These are phyloP conservation scores for Bradypodion pumilum DNA, from an alignment of 2,797 vertebrate genomes.

Conservation along the genomic window DNA sequence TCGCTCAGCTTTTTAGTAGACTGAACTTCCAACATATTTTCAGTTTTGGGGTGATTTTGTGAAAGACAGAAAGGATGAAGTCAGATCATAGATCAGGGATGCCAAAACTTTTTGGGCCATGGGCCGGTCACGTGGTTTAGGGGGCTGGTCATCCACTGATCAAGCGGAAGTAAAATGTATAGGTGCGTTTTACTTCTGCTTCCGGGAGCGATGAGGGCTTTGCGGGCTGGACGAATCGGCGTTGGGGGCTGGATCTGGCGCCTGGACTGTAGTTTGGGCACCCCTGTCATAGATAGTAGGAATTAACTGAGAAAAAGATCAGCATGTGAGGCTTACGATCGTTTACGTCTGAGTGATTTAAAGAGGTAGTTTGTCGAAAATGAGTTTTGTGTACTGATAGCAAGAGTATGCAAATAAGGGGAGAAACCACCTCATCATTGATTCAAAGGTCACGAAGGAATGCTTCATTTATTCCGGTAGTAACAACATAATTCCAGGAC, in stretches of 20 bases:
- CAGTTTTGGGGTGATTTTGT: neutral
- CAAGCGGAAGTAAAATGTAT: no score
- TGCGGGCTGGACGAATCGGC: no score
- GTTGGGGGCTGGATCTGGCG: no score
- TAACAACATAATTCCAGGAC: neutral
- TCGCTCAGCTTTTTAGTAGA: neutral
- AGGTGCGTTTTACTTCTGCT: no score
- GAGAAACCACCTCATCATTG: neutral
- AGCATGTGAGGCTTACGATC: neutral
- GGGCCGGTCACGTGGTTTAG: no score
- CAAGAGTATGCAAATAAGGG: neutral
- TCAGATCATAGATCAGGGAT: neutral
- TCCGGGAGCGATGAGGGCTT: no score
- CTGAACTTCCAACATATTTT: neutral
- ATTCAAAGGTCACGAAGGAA: fast-evolving
- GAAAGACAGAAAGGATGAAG: neutral
- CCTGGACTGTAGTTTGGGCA: no score
- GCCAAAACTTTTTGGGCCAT: no score
- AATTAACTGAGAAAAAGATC: neutral
- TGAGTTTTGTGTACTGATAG: neutral
- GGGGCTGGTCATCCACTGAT: no score
- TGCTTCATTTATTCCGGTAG: neutral
- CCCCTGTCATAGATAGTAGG: no score
- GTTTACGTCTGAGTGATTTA: neutral
- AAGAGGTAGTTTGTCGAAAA: neutral